Conservation (phyloP, 2,888 invertebrate species). For the Drosophila bunnanda region DNA sequence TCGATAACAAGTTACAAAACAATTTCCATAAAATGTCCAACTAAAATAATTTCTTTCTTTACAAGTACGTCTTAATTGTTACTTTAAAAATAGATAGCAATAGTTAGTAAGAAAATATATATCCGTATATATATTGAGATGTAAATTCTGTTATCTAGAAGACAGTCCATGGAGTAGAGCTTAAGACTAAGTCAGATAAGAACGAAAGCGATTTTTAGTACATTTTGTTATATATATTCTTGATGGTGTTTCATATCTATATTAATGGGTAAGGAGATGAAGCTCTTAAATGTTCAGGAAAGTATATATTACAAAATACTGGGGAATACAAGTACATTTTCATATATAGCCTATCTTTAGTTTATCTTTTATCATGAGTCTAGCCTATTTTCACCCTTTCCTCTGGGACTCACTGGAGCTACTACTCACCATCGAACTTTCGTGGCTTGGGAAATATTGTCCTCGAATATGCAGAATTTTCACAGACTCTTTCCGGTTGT, state of each 20-base stretch:
- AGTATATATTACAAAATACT: constrained; percentile 7
- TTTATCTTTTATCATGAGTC: constrained; percentile 11
- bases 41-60: constrained; percentile 30
- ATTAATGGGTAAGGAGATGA: background rate
- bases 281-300: constrained; percentile 22
- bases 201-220: background rate
- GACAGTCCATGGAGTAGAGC: constrained; percentile 79
- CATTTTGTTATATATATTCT: constrained; percentile 9
- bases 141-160: constrained; percentile 80
- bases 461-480: constrained; percentile 47
- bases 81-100: constrained; percentile 35
- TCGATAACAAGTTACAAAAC: constrained; percentile 67
- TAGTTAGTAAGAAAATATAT: constrained; percentile 72
- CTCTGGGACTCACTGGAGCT: constrained; percentile 16
- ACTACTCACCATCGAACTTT: constrained; percentile 37
- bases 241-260: constrained; percentile 5
- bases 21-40: constrained; percentile 57
- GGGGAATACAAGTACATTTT: constrained; percentile 2
- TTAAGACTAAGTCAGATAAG: constrained; percentile 42
- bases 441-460: constrained; percentile 58
- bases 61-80: constrained; percentile 18
- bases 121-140: constrained; percentile 42
- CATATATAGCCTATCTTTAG: constrained; percentile 4
- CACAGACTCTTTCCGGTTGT: constrained; percentile 44
- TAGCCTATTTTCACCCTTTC: constrained; percentile 37